Evolutionary conservation across 2,888 invertebrate genomes (phyloP).

Genomic region (Pseudoips prasinana): DNA sequence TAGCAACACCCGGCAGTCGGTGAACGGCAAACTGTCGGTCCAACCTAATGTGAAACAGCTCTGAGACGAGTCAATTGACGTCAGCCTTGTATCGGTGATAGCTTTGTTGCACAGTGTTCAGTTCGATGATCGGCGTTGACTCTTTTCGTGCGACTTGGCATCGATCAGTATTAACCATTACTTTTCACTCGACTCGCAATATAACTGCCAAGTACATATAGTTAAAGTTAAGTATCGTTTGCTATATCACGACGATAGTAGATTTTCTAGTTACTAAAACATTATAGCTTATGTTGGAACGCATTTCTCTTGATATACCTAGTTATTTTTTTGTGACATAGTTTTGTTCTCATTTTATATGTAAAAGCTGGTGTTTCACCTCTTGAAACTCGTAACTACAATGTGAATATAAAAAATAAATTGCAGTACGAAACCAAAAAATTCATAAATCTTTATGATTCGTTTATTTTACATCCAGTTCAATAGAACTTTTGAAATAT

Average conservation of each 20-base stretch:
- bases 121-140: conserved; percentile 11
- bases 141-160: conserved; percentile 56
- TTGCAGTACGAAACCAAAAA: too few species aligned
- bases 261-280: conserved; percentile 44
- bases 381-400: conserved; percentile 72
- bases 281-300: conserved; percentile 65
- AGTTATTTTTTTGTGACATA: conserved; percentile 67
- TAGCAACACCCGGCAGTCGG: too few species aligned
- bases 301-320: conserved; percentile 71
- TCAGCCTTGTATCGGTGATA: conserved; percentile 56
- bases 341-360: conserved; percentile 80
- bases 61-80: conserved; percentile 55
- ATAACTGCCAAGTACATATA: conserved; percentile 49
- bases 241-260: conserved; percentile 45
- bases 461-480: too few species aligned
- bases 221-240: conserved; percentile 42
- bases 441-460: too few species aligned
- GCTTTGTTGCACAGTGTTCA: conserved; percentile 27
- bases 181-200: conserved; percentile 40
- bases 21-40: too few species aligned
- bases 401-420: conserved; percentile 82
- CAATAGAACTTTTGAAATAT: too few species aligned
- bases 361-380: conserved; percentile 72
- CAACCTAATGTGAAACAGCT: too few species aligned
- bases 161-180: conserved; percentile 69